Evolutionary conservation across 2,797 vertebrate genomes (phyloP), one percentile per base, ranked within the genome.

Genomic region (Sus cebifrons): DNA sequence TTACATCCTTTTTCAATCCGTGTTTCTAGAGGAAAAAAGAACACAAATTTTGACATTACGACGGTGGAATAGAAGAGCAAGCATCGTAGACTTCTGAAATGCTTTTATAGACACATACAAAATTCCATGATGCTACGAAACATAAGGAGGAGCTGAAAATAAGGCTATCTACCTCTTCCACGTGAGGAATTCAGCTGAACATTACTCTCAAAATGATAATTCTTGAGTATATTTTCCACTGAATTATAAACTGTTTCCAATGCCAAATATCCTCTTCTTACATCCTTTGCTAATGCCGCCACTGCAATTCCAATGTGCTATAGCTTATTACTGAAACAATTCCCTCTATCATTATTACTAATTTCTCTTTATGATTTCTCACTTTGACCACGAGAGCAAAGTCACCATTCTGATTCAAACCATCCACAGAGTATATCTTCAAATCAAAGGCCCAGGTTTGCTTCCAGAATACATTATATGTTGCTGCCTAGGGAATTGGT

Each of bases 381-480:
- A 92, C 52, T 92, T 64, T 64, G 49, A 49, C 70, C 82, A 36
- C n/a, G n/a, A 44, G 12, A 94, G 85, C n/a, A 91, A 96, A 92
- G 62, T 92, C 78, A 92, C 83, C 82, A 64, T 58, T 96, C 73
- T 75, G 40, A 32, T 60, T 93, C 83, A 95, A 97, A 95, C 97
- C 93, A 98, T 94, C 89, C 97, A 96, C 77, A 90, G 67, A 95
- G 85, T 77, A 1, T 96, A 97, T 95, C 96, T 98, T 94, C 93
- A 95, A 94, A 95, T 95, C 96, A 96, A 49, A 88, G 68, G 20
- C 18, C 56, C 6, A 0, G 25, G 70, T 81, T 16, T 20, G 18
- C 96, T 44, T 65, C 83, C 2, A 75, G 78, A 97, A 77, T 96
- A 91, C 58, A 73, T 91, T 93, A 85, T 81, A 75, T 64, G 68